Conservation (phyloP, 2,888 invertebrate genomes). For the Caenorhabditis doughertyi region DNA sequence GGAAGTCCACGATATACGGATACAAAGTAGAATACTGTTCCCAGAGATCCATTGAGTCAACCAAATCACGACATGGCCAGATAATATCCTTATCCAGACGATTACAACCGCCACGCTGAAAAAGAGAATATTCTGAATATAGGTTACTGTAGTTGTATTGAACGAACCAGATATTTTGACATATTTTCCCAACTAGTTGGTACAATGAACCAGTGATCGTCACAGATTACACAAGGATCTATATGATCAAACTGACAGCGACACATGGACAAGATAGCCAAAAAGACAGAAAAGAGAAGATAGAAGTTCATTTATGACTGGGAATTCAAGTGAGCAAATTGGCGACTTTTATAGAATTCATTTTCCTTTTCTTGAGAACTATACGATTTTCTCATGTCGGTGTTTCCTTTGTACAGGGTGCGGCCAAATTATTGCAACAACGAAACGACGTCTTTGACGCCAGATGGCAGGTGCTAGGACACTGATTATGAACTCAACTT, state of each 20-base stretch:
- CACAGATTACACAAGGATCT: conserved; percentile 18
- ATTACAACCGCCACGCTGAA: conserved; percentile 42
- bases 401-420: no score
- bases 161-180: conserved; percentile 35
- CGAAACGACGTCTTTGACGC: no score
- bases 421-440: no score
- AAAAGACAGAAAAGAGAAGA: not conserved
- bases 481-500: no score
- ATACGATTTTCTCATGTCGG: not conserved
- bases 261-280: not conserved
- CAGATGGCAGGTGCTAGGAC: no score
- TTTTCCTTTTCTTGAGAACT: conserved; percentile 1
- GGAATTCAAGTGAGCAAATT: no score
- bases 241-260: conserved; percentile 13
- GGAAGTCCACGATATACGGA: conserved; percentile 24
- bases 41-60: conserved; percentile 44
- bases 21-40: conserved; percentile 34
- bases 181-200: conserved; percentile 35
- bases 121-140: not conserved
- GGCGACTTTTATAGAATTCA: not conserved
- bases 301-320: no score
- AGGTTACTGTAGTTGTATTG: not conserved
- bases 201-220: conserved; percentile 33
- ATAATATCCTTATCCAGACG: conserved; percentile 13
- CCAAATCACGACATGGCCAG: conserved; percentile 28